Conservation (phyloP, 30 jellyfish, hydroid and myxozoan species). For the Catostylus mosaicus region DNA sequence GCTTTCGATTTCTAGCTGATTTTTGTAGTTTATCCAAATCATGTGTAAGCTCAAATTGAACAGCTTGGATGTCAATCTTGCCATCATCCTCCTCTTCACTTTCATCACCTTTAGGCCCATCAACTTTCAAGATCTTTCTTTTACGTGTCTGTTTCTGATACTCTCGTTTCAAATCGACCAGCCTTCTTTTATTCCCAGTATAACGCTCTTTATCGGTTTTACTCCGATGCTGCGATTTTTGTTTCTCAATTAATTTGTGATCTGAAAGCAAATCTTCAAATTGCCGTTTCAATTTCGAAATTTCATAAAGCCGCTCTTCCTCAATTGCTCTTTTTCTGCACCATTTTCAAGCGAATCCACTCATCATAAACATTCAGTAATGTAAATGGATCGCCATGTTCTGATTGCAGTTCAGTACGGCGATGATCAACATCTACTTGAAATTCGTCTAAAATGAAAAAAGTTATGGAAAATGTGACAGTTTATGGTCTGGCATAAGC, state of each 20-base stretch:
- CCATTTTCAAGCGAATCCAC: slow-evolving; percentile 96
- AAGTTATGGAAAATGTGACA: neutral
- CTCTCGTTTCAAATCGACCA: slow-evolving; percentile 79
- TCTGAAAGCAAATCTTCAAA: slow-evolving; percentile 80
- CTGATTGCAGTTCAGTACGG: slow-evolving; percentile 81
- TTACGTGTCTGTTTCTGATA: slow-evolving; percentile 73
- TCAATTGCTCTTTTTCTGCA: slow-evolving; percentile 90
- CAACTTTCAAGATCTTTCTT: slow-evolving; percentile 83
- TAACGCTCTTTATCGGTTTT: slow-evolving; percentile 19
- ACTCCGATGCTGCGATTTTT: slow-evolving; percentile 9
- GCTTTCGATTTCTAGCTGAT: slow-evolving; percentile 57
- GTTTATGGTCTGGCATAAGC: no score
- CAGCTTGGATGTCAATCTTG: slow-evolving; percentile 88
- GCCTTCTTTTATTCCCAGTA: slow-evolving; percentile 68
- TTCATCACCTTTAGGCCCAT: slow-evolving; percentile 46
- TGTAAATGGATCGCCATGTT: slow-evolving; percentile 97
- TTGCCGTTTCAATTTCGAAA: slow-evolving; percentile 89
- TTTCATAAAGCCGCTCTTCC: slow-evolving; percentile 98
- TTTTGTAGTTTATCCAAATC: slow-evolving; percentile 73
- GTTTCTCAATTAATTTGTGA: slow-evolving; percentile 59
- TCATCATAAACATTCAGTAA: slow-evolving; percentile 87
- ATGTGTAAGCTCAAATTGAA: slow-evolving; percentile 88
- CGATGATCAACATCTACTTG: slow-evolving; percentile 84
- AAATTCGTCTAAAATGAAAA: slow-evolving; percentile 40
- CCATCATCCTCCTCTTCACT: slow-evolving; percentile 80